Evolutionary conservation across 2,888 invertebrate genomes (phyloP).

Genomic region (Conomelus anceps): DNA sequence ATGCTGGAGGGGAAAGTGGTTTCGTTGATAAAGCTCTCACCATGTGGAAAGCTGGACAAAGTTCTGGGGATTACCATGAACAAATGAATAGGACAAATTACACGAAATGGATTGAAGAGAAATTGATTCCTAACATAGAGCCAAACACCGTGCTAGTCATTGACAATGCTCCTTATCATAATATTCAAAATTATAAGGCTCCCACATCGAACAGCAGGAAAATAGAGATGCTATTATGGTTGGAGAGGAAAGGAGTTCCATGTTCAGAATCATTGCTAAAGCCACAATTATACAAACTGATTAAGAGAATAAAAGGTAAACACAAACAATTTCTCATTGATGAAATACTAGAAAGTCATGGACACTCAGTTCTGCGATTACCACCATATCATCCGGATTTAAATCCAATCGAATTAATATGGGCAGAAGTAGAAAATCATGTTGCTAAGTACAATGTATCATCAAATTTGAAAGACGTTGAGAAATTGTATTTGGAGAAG

Average conservation of each 20-base stretch:
- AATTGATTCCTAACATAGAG: slow-evolving; percentile 1
- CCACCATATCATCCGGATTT: slow-evolving; percentile 15
- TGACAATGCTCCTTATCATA: slow-evolving; percentile 11
- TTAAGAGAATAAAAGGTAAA: not conserved
- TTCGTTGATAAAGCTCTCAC: no score
- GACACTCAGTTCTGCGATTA: not conserved
- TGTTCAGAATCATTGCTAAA: no score
- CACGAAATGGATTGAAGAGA: no score
- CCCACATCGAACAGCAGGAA: not conserved
- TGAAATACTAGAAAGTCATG: not conserved
- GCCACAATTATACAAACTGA: no score
- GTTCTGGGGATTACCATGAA: no score
- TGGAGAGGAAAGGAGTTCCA: no score
- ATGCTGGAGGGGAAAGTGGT: slow-evolving; percentile 7
- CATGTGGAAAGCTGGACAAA: no score
- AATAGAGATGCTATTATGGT: slow-evolving; percentile 1
- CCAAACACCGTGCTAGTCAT: slow-evolving; percentile 5
- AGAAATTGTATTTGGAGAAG: no score
- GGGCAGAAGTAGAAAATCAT: slow-evolving; percentile 19
- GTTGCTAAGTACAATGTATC: slow-evolving; percentile 14
- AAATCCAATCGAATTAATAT: slow-evolving; percentile 12
- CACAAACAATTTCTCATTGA: not conserved
- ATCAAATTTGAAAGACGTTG: no score
- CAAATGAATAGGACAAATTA: no score
- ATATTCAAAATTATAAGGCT: not conserved